Percentiles rank a stretch among this genome's conserved stretches.
phyloP scores from a whole-genome alignment of 2,888 invertebrate genomes.

The Chaetogeoica ovagalla region DNA sequence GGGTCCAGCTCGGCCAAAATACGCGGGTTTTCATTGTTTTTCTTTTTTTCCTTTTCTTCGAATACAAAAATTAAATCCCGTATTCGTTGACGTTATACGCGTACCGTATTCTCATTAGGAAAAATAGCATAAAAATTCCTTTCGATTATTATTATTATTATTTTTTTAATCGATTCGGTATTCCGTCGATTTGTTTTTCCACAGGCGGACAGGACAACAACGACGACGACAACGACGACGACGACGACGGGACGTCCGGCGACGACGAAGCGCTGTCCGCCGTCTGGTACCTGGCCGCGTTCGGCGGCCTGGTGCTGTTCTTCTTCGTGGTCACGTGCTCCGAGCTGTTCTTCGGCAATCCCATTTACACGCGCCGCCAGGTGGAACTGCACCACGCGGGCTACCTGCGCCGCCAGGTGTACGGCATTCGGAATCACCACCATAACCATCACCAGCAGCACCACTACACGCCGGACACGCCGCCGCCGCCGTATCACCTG shows the following conservation, averaged over 20 bases:
- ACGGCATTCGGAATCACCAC: slow-evolving; percentile 53
- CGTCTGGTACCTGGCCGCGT: slow-evolving; percentile 66
- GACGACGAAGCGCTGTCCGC: slow-evolving; percentile 60
- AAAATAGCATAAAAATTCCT: too few species aligned
- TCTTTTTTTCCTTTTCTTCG: too few species aligned
- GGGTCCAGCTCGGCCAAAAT: too few species aligned
- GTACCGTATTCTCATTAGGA: too few species aligned
- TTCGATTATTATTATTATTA: too few species aligned
- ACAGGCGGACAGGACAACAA: slow-evolving; percentile 6
- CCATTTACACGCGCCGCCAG: slow-evolving; percentile 58
- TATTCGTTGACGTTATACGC: too few species aligned
- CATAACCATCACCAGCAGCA: slow-evolving; percentile 43
- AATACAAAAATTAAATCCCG: too few species aligned
- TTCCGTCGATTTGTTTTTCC: not conserved
- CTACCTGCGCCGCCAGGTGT: slow-evolving; percentile 55
- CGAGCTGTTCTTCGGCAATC: slow-evolving; percentile 63
- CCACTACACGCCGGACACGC: slow-evolving; percentile 57
- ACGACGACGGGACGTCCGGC: not conserved
- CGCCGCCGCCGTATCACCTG: slow-evolving; percentile 65
- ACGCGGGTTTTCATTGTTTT: too few species aligned
- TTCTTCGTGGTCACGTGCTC: slow-evolving; percentile 65
- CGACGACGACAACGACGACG: slow-evolving; percentile 20
- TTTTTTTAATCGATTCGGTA: too few species aligned
- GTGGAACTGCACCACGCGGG: slow-evolving; percentile 57
- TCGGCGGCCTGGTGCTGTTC: slow-evolving; percentile 64